phyloP scores from a whole-genome alignment of 2,113 vertebrate species.

The Myotis lucifugus region DNA sequence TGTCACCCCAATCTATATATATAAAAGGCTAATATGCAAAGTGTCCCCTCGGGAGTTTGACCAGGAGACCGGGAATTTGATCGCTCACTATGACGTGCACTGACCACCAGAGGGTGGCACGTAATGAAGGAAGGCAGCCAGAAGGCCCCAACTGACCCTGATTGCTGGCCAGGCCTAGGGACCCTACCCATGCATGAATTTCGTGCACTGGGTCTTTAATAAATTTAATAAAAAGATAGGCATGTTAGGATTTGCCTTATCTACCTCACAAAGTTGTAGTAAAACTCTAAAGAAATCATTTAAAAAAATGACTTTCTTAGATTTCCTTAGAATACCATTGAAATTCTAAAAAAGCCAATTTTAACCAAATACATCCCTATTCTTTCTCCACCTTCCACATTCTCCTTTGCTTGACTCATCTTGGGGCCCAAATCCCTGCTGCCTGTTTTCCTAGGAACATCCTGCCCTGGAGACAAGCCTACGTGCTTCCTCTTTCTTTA shows the following conservation, averaged over 20 bases:
- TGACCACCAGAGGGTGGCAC: no score
- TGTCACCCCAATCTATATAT: not conserved
- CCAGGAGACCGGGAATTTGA: no score
- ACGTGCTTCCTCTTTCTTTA: not conserved
- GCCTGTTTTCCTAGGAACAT: not conserved
- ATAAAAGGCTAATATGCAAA: no score
- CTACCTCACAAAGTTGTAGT: not conserved
- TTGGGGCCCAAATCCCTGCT: not conserved
- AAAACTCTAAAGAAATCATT: not conserved
- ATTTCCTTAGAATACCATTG: not conserved
- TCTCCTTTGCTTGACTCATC: not conserved
- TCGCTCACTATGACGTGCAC: no score
- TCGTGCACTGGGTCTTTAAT: not conserved
- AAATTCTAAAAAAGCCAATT: not conserved
- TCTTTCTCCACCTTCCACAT: not conserved
- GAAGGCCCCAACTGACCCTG: no score
- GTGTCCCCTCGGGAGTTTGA: no score
- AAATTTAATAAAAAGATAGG: not conserved
- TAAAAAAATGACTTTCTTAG: not conserved
- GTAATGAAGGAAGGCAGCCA: no score
- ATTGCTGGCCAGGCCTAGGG: no score
- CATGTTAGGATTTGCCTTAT: not conserved
- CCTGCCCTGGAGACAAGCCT: not conserved
- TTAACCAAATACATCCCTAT: not conserved
- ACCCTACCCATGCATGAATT: no score